Percentiles rank a stretch among this genome's conserved stretches.
Conservation (phyloP, 2,797 vertebrate genomes). For the Euphonia xanthogaster region DNA sequence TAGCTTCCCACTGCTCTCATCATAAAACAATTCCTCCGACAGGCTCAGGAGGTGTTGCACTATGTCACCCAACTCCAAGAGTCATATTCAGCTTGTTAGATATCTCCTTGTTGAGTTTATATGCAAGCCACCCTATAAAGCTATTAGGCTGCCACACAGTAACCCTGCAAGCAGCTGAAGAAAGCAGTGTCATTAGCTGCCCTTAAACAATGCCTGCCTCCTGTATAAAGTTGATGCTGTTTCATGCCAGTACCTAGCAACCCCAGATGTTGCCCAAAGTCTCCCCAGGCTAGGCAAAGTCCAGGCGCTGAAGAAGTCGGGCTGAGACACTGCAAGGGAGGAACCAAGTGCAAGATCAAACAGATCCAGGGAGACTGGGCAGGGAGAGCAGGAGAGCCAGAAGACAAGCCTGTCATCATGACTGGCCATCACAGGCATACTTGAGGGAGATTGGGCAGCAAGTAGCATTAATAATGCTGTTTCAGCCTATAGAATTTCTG, state of each 20-base stretch:
- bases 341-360: not conserved
- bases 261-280: not conserved
- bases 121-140: not conserved
- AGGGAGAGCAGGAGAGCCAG: not conserved
- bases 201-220: not conserved
- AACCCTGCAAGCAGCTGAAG: not conserved
- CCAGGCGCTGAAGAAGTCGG: rapidly evolving
- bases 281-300: not conserved
- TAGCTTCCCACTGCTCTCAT: not conserved
- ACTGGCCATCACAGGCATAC: not conserved
- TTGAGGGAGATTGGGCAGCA: not conserved
- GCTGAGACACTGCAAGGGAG: not conserved
- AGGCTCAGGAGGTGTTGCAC: not conserved
- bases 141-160: not conserved
- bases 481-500: not conserved
- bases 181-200: not conserved
- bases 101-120: not conserved
- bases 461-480: not conserved
- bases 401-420: not conserved
- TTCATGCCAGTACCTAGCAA: not conserved
- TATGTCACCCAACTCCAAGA: not conserved
- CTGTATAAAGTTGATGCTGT: not conserved
- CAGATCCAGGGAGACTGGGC: not conserved
- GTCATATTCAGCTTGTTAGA: not conserved
- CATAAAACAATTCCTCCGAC: not conserved